A percentile compares a stretch with the other conserved stretches of the same genome.
These are phyloP conservation scores for Pygoscelis adeliae DNA, from an alignment of 2,113 vertebrate genomes.

Conservation along the genomic window DNA sequence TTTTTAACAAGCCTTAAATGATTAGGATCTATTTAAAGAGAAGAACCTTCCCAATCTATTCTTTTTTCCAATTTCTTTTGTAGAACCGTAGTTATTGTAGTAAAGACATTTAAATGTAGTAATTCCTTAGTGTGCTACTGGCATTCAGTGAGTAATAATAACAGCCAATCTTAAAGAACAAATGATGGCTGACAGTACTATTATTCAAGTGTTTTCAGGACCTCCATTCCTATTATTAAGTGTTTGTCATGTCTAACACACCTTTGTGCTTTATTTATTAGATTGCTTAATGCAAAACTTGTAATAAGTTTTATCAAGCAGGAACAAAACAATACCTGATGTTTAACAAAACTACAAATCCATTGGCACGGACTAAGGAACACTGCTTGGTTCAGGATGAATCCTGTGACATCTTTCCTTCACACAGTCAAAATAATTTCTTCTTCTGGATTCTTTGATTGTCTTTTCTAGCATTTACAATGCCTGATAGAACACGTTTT, in stretches of 20 bases:
- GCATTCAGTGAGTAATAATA: neutral
- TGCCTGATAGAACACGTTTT: neutral
- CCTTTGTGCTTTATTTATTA: neutral
- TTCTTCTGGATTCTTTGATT: neutral
- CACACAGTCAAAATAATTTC: neutral
- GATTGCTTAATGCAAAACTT: neutral
- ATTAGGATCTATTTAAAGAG: neutral
- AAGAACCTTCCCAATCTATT: neutral
- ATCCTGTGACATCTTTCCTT: neutral
- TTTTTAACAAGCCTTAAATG: neutral
- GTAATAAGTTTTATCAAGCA: neutral
- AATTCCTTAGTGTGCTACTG: neutral
- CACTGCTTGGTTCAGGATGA: neutral
- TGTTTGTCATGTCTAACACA: neutral
- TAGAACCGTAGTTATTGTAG: neutral
- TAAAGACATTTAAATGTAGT: neutral
- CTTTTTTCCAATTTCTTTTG: neutral
- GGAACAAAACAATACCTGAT: neutral
- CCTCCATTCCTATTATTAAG: neutral
- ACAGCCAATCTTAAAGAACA: neutral
- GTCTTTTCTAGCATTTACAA: neutral
- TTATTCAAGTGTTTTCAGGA: neutral
- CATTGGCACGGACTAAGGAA: neutral
- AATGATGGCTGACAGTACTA: neutral
- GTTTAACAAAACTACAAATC: neutral